Percentiles rank a stretch among this genome's conserved stretches.
Evolutionary conservation across 2,888 invertebrate species (phyloP).

Genomic region (Ectemnius cavifrons): DNA sequence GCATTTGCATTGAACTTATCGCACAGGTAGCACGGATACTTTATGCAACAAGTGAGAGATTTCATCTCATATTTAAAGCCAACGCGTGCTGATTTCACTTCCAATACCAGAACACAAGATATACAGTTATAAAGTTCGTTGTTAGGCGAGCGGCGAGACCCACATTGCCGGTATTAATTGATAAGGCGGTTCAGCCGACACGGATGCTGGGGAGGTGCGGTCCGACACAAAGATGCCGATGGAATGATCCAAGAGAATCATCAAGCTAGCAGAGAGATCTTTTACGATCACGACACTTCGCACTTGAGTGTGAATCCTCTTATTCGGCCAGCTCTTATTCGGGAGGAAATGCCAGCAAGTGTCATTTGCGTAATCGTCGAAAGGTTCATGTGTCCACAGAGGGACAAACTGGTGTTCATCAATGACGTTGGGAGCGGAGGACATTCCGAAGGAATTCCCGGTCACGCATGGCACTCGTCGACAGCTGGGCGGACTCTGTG

Average conservation of each 20-base stretch:
- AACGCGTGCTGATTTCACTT: conserved; percentile 7
- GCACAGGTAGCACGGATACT: conserved; percentile 23
- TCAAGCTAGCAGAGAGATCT: conserved; percentile 8
- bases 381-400: not conserved
- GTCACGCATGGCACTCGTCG: not conserved
- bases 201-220: not conserved
- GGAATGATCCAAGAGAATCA: conserved; percentile 22
- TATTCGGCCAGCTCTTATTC: conserved; percentile 2
- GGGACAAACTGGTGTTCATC: not conserved
- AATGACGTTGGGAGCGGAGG: too few species aligned
- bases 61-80: not conserved
- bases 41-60: not conserved
- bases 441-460: conserved; percentile 1
- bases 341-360: not conserved
- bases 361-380: not conserved
- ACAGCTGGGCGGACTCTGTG: not conserved
- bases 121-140: not conserved
- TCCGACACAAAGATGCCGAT: conserved; percentile 25
- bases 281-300: conserved; percentile 22
- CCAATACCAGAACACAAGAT: too few species aligned
- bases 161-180: conserved; percentile 23
- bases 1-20: conserved; percentile 40
- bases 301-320: conserved; percentile 14
- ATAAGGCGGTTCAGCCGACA: conserved; percentile 16
- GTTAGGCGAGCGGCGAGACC: conserved; percentile 11